Percentiles rank a stretch among this genome's conserved stretches.
Evolutionary conservation across 1,140 invertebrate species (phyloP).

Genomic region (Drosophila tani): DNA sequence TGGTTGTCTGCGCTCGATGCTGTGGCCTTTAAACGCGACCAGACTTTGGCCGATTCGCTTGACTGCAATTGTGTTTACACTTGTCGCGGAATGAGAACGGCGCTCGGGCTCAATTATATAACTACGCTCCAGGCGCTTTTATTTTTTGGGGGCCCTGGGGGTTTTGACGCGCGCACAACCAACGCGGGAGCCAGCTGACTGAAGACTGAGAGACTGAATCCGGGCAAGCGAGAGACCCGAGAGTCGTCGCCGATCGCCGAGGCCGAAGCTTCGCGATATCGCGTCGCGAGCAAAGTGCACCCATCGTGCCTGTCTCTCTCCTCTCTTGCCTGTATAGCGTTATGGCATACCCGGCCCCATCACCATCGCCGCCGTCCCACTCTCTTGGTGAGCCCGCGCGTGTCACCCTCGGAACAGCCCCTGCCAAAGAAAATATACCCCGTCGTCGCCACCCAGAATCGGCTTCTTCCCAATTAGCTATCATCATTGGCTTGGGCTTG

Average conservation of each 20-base stretch:
- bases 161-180: constrained; percentile 72
- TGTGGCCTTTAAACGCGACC: constrained; percentile 23
- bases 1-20: constrained; percentile 17
- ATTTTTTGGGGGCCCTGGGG: constrained; percentile 21
- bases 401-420: constrained; percentile 37
- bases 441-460: constrained; percentile 3
- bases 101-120: constrained; percentile 72
- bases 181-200: constrained; percentile 79
- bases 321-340: background rate
- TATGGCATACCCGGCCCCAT: constrained; percentile 1
- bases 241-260: constrained; percentile 46
- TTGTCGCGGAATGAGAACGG: constrained; percentile 62
- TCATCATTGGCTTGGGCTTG: constrained; percentile 14
- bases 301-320: background rate
- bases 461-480: constrained; percentile 40
- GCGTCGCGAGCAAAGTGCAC: constrained; percentile 35
- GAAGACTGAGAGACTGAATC: constrained; percentile 59
- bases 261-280: constrained; percentile 36
- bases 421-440: constrained; percentile 1
- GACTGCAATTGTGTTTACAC: constrained; percentile 55
- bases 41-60: constrained; percentile 53
- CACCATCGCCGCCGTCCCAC: background rate
- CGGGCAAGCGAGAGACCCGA: background rate
- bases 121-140: constrained; percentile 40
- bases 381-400: constrained; percentile 13